phyloP scores from a whole-genome alignment of 2,113 vertebrate species.

The Sinocyclocheilus grahami region DNA sequence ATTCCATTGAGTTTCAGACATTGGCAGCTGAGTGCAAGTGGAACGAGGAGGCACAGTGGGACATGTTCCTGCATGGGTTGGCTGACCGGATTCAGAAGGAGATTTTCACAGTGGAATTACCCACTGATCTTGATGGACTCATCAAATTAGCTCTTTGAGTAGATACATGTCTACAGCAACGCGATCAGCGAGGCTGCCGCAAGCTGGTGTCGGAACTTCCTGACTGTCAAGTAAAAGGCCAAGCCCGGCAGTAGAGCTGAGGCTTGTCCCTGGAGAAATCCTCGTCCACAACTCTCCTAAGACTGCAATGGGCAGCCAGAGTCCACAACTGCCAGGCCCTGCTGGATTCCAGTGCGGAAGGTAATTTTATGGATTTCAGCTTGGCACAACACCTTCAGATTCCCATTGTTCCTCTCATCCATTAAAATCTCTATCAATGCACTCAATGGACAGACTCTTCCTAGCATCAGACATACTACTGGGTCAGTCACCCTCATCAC shows the following conservation, averaged over 20 bases:
- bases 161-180: too few species aligned
- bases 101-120: background rate
- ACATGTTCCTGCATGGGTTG: background rate
- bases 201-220: background rate
- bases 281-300: background rate
- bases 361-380: background rate
- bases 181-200: background rate
- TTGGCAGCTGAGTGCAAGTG: background rate
- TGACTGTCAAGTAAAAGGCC: background rate
- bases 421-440: too few species aligned
- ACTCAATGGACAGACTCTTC: too few species aligned
- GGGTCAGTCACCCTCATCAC: too few species aligned
- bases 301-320: background rate
- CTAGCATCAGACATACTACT: too few species aligned
- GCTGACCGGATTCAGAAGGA: background rate
- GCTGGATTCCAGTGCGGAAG: background rate
- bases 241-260: background rate
- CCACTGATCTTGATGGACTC: background rate
- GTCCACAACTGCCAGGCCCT: background rate
- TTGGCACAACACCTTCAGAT: background rate
- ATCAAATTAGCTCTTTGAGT: background rate
- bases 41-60: background rate
- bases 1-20: background rate
- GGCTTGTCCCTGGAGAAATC: background rate
- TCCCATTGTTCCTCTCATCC: too few species aligned